These are phyloP conservation scores for Acleris holmiana DNA, from an alignment of 2,888 invertebrate species.

Conservation along the genomic window DNA sequence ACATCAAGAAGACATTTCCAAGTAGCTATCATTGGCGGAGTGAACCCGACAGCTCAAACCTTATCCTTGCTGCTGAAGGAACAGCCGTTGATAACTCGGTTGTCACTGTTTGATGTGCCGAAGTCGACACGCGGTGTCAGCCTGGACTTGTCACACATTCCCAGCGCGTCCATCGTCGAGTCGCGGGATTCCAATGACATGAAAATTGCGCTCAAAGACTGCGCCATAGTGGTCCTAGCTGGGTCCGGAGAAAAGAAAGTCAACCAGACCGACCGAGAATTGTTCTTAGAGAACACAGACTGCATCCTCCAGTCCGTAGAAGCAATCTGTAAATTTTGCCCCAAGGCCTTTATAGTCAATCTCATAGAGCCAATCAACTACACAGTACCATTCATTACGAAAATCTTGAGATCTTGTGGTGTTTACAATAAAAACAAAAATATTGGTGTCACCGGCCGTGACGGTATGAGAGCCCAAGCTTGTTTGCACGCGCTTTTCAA, in stretches of 20 bases:
- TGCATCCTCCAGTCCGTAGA: constrained; percentile 5
- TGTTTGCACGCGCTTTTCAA: constrained; percentile 22
- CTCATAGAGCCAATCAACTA: constrained; percentile 29
- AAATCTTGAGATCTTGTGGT: constrained; percentile 3
- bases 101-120: constrained; percentile 14
- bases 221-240: constrained; percentile 18
- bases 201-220: background rate
- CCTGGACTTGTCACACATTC: constrained; percentile 28
- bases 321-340: constrained; percentile 19
- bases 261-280: constrained; percentile 22
- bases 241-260: constrained; percentile 2
- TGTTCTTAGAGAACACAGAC: constrained; percentile 18
- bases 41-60: constrained; percentile 18
- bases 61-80: constrained; percentile 20
- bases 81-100: constrained; percentile 20
- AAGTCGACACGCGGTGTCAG: constrained; percentile 15
- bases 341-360: constrained; percentile 20
- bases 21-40: constrained; percentile 23
- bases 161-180: constrained; percentile 6
- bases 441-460: constrained; percentile 21
- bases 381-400: constrained; percentile 20
- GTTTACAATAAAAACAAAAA: constrained; percentile 17
- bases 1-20: constrained; percentile 7
- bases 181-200: background rate
- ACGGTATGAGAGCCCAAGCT: constrained; percentile 25